Evolutionary conservation across 1,140 invertebrate genomes (phyloP), one percentile per base, ranked within the genome.

Genomic region (Zeugodacus cucurbitae): DNA sequence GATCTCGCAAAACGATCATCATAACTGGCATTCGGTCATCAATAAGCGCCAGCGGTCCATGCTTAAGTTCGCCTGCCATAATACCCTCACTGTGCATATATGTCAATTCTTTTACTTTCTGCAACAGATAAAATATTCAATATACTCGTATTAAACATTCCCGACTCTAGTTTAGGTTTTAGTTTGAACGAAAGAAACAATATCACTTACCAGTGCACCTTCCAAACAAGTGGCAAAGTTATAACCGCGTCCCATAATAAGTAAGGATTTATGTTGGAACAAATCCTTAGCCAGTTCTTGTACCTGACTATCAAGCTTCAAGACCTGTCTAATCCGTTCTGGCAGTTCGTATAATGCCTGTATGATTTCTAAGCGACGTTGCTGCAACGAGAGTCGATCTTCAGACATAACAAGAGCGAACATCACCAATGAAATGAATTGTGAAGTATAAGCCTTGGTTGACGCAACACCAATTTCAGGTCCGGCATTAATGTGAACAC

Each of bases 31-130:
- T 99, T 1, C 96, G 96, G 91, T 98, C 97, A 93, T 99, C 99
- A 87, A 99, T 97, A 6, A 99, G 95, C 22, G 99, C 99, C 64
- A 99, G 94, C 0, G 99, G 99, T 22, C 99, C 99, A 92, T 99
- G 99, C 92, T 99, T 99, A 89, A 99, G 94, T 95, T 99, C 99
- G 57, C 99, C 99, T 64, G 98, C 98, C 95, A 99, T 96, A 88
- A 99, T 99, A 32, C 99, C 99, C 94, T 99, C 99, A 90, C 98
- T 99, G 94, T 99, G 99, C 98, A 99, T 99, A 94, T 99, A 99
- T 0, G 99, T 99, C 92, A 99, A 95, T 93, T 99, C 99, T 94
- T 99, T 99, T 3, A 99, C 98, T 97, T 99, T 99, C 88, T 89
- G 58, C n/a, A 22, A 26, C 26, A 6, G 85, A n/a, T 41, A 57